Evolutionary conservation across 2,113 vertebrate genomes (phyloP).

Genomic region (Cichladusa arquata): DNA sequence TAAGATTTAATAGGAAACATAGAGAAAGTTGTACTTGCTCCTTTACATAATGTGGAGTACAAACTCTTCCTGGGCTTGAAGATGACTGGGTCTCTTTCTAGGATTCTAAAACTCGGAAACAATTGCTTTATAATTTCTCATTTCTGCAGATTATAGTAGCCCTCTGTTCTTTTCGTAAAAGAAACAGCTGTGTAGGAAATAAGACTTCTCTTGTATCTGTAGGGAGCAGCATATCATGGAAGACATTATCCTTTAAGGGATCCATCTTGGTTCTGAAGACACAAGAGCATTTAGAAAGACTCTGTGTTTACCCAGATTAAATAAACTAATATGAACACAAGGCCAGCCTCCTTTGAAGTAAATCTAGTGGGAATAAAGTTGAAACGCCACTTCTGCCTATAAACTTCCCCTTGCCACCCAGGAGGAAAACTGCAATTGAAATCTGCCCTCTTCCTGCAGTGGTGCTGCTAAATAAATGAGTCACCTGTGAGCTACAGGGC

Average conservation of each 20-base stretch:
- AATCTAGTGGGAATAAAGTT: not conserved
- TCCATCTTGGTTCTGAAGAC: not conserved
- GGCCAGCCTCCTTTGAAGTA: not conserved
- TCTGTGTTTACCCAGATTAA: not conserved
- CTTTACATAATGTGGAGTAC: not conserved
- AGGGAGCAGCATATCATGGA: not conserved
- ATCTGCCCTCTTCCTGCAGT: slow-evolving; percentile 41
- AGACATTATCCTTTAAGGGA: not conserved
- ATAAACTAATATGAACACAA: not conserved
- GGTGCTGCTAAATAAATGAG: slow-evolving; percentile 70
- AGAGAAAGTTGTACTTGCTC: not conserved
- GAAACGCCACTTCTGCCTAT: slow-evolving; percentile 4
- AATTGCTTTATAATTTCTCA: slow-evolving; percentile 8
- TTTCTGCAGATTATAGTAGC: not conserved
- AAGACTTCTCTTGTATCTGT: not conserved
- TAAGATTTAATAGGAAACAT: not conserved
- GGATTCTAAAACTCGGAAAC: not conserved
- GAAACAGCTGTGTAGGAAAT: not conserved
- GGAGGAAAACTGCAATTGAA: slow-evolving; percentile 55
- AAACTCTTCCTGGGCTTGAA: not conserved
- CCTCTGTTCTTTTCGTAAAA: not conserved
- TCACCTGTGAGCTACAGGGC: slow-evolving; percentile 56
- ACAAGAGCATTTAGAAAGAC: not conserved
- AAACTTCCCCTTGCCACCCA: slow-evolving; percentile 15
- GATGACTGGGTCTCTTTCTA: not conserved